Conservation (phyloP, 2,888 invertebrate genomes). For the Netelia fuscicornis region DNA sequence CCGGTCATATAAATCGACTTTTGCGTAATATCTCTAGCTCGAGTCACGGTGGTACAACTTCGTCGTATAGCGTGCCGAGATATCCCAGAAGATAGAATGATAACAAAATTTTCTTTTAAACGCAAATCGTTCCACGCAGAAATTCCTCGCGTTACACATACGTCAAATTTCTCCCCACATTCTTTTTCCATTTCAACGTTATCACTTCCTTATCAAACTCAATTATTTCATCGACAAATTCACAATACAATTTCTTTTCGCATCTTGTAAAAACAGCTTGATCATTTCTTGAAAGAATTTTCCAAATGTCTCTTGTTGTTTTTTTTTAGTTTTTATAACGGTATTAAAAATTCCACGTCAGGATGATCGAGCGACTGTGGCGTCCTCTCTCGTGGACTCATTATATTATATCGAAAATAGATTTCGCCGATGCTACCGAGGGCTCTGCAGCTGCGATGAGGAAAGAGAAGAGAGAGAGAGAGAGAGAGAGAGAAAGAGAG, state of each 20-base stretch:
- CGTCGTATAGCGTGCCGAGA: conserved; percentile 18
- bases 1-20: conserved; percentile 51
- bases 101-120: conserved; percentile 4
- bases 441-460: conserved; percentile 44
- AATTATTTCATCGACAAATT: neutral
- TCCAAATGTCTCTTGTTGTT: neutral
- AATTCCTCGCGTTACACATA: conserved; percentile 45
- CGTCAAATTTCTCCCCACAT: neutral
- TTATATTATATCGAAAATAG: conserved; percentile 55
- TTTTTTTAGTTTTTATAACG: neutral
- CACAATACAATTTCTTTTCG: too few species aligned
- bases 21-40: conserved; percentile 45
- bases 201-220: too few species aligned
- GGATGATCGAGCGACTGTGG: conserved; percentile 18
- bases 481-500: conserved; percentile 15
- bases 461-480: conserved; percentile 30
- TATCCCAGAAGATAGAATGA: conserved; percentile 1
- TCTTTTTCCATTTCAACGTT: neutral
- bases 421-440: conserved; percentile 50
- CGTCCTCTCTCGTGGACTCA: conserved; percentile 23
- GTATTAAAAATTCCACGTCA: conserved; percentile 26
- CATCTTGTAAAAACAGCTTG: too few species aligned
- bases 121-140: conserved; percentile 7
- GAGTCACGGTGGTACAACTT: conserved; percentile 18
- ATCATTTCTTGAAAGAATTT: neutral